Conservation (phyloP, 2,113 vertebrate species). For the Dasyprocta punctata region DNA sequence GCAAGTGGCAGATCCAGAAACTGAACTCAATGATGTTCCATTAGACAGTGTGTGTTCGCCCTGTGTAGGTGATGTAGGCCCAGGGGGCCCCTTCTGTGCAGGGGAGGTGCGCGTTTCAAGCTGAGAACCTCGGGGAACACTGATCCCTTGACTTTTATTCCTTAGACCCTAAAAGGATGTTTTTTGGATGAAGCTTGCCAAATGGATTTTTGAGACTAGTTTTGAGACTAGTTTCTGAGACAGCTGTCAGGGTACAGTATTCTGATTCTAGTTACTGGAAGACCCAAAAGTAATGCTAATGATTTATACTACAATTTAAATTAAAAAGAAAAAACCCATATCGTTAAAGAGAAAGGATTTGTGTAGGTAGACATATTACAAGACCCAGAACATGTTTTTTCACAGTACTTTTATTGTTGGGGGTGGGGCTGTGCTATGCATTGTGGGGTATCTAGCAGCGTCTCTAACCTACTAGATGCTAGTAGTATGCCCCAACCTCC, state of each 20-base stretch:
- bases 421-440: background rate
- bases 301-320: background rate
- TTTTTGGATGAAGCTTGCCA: slow-evolving; percentile 15
- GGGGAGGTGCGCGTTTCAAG: background rate
- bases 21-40: background rate
- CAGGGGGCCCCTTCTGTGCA: background rate
- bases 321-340: background rate
- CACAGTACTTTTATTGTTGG: background rate
- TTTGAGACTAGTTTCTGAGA: background rate
- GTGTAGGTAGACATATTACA: background rate
- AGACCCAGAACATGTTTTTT: background rate
- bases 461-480: background rate
- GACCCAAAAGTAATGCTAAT: background rate
- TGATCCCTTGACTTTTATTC: slow-evolving; percentile 2
- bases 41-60: background rate
- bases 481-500: background rate
- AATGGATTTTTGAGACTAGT: slow-evolving; percentile 20
- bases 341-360: background rate
- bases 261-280: background rate
- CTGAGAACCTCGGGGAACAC: background rate
- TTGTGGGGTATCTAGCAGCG: background rate
- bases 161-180: background rate
- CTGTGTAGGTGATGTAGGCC: background rate
- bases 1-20: background rate
- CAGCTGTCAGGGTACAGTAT: background rate